phyloP scores from a whole-genome alignment of 1,140 invertebrate species.

The Varroa destructor region DNA sequence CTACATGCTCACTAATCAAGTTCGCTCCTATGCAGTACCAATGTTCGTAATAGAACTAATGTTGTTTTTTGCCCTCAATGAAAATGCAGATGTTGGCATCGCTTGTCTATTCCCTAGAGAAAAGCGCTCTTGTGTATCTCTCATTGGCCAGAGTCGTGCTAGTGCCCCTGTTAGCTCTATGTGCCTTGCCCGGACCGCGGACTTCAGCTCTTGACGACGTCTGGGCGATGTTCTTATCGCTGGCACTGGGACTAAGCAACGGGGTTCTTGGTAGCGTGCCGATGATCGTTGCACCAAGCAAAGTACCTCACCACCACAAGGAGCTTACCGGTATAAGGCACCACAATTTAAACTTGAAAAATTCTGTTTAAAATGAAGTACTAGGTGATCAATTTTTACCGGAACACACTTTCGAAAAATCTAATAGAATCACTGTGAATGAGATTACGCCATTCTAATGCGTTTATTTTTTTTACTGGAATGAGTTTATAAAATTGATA shows the following conservation, averaged over 20 bases:
- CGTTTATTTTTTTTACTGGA: too few relatives aligned
- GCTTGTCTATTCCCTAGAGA: slow-evolving; percentile 62
- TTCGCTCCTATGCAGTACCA: too few relatives aligned
- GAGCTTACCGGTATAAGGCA: slow-evolving; percentile 52
- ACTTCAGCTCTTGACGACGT: slow-evolving; percentile 58
- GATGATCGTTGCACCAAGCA: slow-evolving; percentile 72
- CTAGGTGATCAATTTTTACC: too few relatives aligned
- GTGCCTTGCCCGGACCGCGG: slow-evolving; percentile 55
- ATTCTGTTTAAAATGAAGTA: too few relatives aligned
- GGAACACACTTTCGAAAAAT: too few relatives aligned
- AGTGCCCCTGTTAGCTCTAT: slow-evolving; percentile 63
- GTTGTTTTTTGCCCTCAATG: not conserved
- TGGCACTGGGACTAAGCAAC: slow-evolving; percentile 65
- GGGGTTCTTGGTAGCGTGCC: slow-evolving; percentile 74
- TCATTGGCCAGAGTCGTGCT: slow-evolving; percentile 55
- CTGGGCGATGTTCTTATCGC: slow-evolving; percentile 51
- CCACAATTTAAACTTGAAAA: too few relatives aligned
- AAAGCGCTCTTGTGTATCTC: slow-evolving; percentile 55
- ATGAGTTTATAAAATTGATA: too few relatives aligned
- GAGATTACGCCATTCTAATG: too few relatives aligned
- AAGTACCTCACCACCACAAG: slow-evolving; percentile 59
- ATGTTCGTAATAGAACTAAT: too few relatives aligned
- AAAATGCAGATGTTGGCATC: slow-evolving; percentile 56
- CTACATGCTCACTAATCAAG: too few relatives aligned
- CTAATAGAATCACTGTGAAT: too few relatives aligned